Evolutionary conservation across 2,113 vertebrate genomes (phyloP).

Genomic region (Perccottus glenii): DNA sequence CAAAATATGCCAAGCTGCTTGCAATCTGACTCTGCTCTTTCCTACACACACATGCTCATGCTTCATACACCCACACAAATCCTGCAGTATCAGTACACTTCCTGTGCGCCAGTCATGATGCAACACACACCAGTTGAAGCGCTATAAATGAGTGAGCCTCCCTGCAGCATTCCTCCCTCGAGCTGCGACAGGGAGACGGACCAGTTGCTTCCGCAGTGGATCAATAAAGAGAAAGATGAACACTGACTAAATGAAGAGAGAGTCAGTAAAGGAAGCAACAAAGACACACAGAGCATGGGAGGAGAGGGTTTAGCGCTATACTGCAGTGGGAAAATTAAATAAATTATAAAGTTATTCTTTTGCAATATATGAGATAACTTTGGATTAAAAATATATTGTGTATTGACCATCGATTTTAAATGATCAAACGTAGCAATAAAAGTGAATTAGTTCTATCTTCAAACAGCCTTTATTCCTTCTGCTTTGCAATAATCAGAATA

Average conservation of each 20-base stretch:
- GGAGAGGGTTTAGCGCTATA: background rate
- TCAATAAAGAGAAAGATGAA: conserved; percentile 48
- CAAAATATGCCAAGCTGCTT: background rate
- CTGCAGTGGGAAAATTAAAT: background rate
- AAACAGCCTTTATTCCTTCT: too few species aligned
- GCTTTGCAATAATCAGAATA: too few species aligned
- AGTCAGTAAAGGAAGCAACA: conserved; percentile 11
- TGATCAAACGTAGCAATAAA: too few species aligned
- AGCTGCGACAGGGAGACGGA: conserved; percentile 30
- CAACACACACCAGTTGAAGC: conserved; percentile 32
- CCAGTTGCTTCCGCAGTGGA: conserved; percentile 46
- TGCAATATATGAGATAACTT: too few species aligned
- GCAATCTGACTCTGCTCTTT: conserved; percentile 1
- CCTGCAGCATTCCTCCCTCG: conserved; percentile 31
- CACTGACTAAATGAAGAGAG: conserved; percentile 15
- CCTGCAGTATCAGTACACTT: conserved; percentile 1
- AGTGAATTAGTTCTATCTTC: too few species aligned
- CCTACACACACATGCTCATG: background rate
- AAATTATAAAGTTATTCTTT: too few species aligned
- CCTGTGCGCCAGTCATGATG: conserved; percentile 10
- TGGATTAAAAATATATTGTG: too few species aligned
- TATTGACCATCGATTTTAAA: too few species aligned
- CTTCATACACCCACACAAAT: background rate
- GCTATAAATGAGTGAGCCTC: conserved; percentile 29
- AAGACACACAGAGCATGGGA: background rate